These are phyloP conservation scores for Clavelina lepadiformis DNA, from an alignment of 23 tunicate genomes.

Conservation along the genomic window DNA sequence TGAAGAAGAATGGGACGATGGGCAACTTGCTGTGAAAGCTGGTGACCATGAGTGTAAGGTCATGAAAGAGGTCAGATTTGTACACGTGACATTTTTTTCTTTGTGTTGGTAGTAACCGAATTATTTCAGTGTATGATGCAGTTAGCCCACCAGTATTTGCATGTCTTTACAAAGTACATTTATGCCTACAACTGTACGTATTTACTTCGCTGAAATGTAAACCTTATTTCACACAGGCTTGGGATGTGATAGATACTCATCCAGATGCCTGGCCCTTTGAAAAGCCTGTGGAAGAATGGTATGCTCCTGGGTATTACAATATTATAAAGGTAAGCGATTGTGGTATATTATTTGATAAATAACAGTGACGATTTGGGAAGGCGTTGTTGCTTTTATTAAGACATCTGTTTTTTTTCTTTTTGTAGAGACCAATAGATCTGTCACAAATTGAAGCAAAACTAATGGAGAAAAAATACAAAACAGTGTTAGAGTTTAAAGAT, in stretches of 20 bases:
- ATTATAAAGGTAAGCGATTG: constrained; percentile 79
- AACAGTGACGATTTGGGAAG: no score
- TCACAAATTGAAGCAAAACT: constrained; percentile 76
- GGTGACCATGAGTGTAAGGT: constrained; percentile 26
- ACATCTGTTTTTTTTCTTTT: neutral
- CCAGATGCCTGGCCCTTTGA: constrained; percentile 96
- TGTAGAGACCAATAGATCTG: constrained; percentile 88
- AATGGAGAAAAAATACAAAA: constrained; percentile 30
- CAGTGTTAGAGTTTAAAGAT: constrained; percentile 44
- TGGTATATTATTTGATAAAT: no score
- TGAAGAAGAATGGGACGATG: constrained; percentile 3
- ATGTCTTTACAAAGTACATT: no score
- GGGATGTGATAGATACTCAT: constrained; percentile 64
- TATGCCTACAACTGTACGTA: no score
- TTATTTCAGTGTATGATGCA: no score
- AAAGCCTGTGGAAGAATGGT: constrained; percentile 74
- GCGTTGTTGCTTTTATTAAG: no score
- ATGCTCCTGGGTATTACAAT: constrained; percentile 86
- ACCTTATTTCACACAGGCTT: no score
- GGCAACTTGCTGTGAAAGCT: neutral
- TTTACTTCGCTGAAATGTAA: no score
- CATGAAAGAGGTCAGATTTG: constrained; percentile 32
- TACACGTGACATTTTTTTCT: no score
- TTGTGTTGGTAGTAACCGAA: no score
- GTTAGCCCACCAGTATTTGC: no score